Evolutionary conservation across 2,113 vertebrate species (phyloP), one percentile per base, ranked within the genome.

Genomic region (Phainopepla nitens): DNA sequence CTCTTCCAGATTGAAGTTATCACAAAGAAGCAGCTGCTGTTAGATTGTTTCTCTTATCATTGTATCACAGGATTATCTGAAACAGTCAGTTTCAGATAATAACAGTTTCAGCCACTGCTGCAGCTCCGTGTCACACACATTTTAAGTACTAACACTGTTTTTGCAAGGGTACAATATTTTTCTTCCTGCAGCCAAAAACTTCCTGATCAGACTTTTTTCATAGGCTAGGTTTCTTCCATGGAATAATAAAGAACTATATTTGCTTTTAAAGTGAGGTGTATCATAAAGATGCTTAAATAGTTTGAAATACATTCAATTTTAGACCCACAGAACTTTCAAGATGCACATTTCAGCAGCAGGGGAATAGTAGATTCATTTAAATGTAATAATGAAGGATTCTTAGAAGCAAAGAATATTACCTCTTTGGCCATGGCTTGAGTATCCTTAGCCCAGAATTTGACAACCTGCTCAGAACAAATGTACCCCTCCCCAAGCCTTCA

Each of bases 1-100:
- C 41, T 87, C 50, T n/a, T 62, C 89, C 85, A 89, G 53, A 81
- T 57, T 90, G 61, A 62, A 95, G 76, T 93, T 97, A 66, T 97
- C 93, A 76, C 56, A 33, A 79, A 87, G 82, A 93, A 73, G 39
- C 82, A 96, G 69, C 33, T 97, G 65, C 72, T 62, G 47, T 11
- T 91, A 76, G 73, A 49, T 83, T 77, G 51, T 79, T 85, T 65
- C 6, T 0, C 33, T 87, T 89, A 75, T 91, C 70, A 4, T 42
- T 61, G 1, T 60, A 91, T 93, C 79, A 42, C 27, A 41, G 47
- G 42, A 88, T 95, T 90, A 56, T 86, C 82, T 77, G 25, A 88
- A 89, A 50, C 50, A 51, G 60, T 47, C 29, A 18, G 9, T 80
- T 47, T 42, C 25, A 76, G 41, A 69, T 90, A 35, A 49, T 28